Percentiles rank a stretch among this genome's conserved stretches.
phyloP scores from a whole-genome alignment of 2,888 invertebrate genomes.

The Noctua pronuba region DNA sequence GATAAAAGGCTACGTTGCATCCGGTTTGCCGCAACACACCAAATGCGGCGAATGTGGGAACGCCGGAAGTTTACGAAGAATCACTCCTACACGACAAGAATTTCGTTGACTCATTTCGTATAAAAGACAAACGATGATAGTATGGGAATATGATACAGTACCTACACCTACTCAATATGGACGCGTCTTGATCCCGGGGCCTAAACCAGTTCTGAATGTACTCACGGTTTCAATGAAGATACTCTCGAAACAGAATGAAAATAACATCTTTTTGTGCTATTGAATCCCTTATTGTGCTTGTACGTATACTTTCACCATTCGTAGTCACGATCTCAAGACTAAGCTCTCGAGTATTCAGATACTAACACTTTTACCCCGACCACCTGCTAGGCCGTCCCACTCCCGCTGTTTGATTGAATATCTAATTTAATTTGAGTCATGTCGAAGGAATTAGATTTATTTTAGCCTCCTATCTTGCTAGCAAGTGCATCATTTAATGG shows the following conservation, averaged over 20 bases:
- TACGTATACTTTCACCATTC: constrained; percentile 82
- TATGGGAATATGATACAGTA: constrained; percentile 60
- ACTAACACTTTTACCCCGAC: constrained; percentile 80
- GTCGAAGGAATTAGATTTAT: constrained; percentile 14
- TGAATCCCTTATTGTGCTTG: constrained; percentile 71
- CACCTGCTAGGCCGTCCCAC: constrained; percentile 67
- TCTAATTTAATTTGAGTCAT: constrained; percentile 16
- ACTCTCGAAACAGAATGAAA: constrained; percentile 48
- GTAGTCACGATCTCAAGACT: constrained; percentile 77
- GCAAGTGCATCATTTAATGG: constrained; percentile 37
- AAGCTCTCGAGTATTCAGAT: constrained; percentile 63
- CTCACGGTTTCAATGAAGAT: constrained; percentile 58
- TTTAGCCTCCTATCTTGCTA: background rate
- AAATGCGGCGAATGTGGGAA: constrained; percentile 79
- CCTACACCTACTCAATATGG: constrained; percentile 56
- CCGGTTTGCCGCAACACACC: constrained; percentile 79
- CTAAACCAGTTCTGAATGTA: constrained; percentile 62
- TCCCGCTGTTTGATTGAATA: constrained; percentile 53
- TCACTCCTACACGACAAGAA: constrained; percentile 78
- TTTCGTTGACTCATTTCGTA: constrained; percentile 74
- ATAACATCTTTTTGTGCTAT: constrained; percentile 58
- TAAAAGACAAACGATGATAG: constrained; percentile 63
- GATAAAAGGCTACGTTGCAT: constrained; percentile 80
- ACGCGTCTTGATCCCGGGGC: constrained; percentile 42
- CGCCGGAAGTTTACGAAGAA: constrained; percentile 83